Base-by-base conservation (phyloP, 2,113 vertebrate species). In the Lichenostomus cassidix region DNA sequence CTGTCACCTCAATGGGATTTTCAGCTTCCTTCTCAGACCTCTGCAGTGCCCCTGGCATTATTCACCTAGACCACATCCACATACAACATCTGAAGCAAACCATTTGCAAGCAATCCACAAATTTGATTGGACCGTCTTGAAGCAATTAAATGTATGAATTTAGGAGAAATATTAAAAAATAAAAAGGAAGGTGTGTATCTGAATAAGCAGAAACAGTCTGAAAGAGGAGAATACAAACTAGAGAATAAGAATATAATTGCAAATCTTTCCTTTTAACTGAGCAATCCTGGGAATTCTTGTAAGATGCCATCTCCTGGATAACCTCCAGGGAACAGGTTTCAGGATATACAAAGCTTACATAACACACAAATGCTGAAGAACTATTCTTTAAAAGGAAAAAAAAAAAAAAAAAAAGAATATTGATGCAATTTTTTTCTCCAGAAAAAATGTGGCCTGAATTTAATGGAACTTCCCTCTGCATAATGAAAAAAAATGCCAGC, bases 401-500 rank as follows among this genome's bases (percentile, higher is more conserved):
- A 46, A 33, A 44, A 37, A 50, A 52, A 31, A 27, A 46, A 33
- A 44, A 5, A 55, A 44, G 35, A 31, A 52, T 12, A 68, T 5
- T 56, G 17, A 81, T 62, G 46, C 15, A 13, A 20, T 12, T 60
- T 80, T 80, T 59, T 77, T 65, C 41, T 75, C 35, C 18, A 20
- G 50, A 20, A 56, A 60, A 86, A 76, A 88, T 12, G 42, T 92
- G 62, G 27, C 42, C 62, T 92, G 68, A 94, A 68, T 94, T 84
- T 71, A 83, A 83, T 55, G 49, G n/a, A 46, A 74, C 81, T 94
- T 93, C 73, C 75, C 33, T 69, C 24, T 55, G 27, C 23, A 82
- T 60, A 93, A 86, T 88, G 39, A 86, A 87, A 78, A 78, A 95
- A 95, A 81, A 82, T 47, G 28, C 23, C 42, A 78, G 37, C 63